These are phyloP conservation scores for Petrocephalus zakoni DNA, from an alignment of 2,113 vertebrate genomes.

Conservation along the genomic window DNA sequence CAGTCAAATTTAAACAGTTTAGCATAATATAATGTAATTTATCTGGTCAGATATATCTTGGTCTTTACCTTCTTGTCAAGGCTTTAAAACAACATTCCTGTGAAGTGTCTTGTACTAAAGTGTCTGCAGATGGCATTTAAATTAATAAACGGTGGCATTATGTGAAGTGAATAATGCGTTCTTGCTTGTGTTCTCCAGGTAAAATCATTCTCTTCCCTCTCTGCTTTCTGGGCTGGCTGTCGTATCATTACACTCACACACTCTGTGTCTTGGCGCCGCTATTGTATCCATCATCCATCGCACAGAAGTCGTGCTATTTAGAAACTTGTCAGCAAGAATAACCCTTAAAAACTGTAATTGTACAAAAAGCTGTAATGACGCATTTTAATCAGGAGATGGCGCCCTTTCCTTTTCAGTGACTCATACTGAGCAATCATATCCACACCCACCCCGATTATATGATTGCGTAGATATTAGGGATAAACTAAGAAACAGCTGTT, in stretches of 20 bases:
- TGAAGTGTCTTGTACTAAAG: not conserved
- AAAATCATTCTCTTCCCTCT: not conserved
- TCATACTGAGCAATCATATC: not conserved
- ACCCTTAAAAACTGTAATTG: not conserved
- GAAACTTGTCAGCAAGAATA: not conserved
- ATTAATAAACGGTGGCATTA: constrained; percentile 4
- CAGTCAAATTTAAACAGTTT: not conserved
- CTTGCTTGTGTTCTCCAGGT: not conserved
- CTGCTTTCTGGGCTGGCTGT: not conserved
- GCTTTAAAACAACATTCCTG: not conserved
- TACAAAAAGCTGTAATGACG: not conserved
- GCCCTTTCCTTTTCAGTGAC: not conserved
- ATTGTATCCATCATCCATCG: not conserved
- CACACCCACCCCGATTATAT: not conserved
- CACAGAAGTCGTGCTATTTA: not conserved
- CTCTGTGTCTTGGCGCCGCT: not conserved
- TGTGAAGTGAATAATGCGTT: not conserved
- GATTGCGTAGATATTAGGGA: not conserved
- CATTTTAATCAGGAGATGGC: not conserved
- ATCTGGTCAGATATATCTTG: not conserved
- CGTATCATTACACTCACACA: not conserved
- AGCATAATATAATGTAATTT: not conserved
- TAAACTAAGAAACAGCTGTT: not conserved
- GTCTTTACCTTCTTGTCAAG: not conserved
- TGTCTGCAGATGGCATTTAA: not conserved